Percentiles rank a stretch among this genome's conserved stretches.
These are phyloP conservation scores for Ptychodera flava DNA, from an alignment of 35 echinoderm and acorn worm species.

Conservation along the genomic window DNA sequence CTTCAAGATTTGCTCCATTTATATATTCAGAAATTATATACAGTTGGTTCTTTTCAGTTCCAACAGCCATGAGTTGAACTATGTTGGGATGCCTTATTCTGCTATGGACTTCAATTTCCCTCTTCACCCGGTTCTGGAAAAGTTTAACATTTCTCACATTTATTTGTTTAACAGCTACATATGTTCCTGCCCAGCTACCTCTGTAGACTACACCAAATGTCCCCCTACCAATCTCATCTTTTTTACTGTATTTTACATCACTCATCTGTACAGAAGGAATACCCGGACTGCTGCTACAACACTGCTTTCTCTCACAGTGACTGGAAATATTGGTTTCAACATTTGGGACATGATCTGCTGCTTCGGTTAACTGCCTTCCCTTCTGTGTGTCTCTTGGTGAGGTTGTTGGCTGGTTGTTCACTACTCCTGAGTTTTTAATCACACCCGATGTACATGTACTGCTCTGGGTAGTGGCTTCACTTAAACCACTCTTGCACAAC, in stretches of 20 bases:
- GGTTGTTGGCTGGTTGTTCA: background rate
- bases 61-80: background rate
- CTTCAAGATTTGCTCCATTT: background rate
- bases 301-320: background rate
- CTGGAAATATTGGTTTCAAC: background rate
- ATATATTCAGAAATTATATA: background rate
- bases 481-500: too few species aligned
- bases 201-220: background rate
- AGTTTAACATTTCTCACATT: background rate
- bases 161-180: background rate
- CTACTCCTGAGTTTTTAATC: background rate
- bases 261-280: background rate
- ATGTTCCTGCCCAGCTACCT: background rate
- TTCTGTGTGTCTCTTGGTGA: background rate
- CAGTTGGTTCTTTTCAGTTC: background rate
- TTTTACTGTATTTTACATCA: background rate
- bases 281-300: background rate
- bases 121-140: background rate
- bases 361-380: background rate
- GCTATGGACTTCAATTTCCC: background rate
- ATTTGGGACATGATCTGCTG: background rate
- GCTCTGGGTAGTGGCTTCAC: too few species aligned
- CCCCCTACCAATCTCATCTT: background rate
- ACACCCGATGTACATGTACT: too few species aligned
- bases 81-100: background rate